phyloP scores from a whole-genome alignment of 2,888 invertebrate genomes.

The Caenorhabditis macrosperma region DNA sequence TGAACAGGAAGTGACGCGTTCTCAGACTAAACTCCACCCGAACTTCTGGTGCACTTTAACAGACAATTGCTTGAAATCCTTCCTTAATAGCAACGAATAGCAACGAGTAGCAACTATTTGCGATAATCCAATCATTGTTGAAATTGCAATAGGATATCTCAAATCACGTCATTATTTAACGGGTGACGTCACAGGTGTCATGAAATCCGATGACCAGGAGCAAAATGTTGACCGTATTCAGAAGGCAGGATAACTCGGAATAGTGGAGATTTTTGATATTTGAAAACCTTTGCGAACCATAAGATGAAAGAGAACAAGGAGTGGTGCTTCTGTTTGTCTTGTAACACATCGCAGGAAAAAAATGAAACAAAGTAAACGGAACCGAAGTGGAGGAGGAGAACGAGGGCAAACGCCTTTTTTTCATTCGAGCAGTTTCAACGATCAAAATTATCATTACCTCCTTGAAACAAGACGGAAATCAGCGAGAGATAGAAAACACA shows the following conservation, averaged over 20 bases:
- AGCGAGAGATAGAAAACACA: constrained; percentile 7
- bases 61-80: too few species aligned
- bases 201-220: constrained; percentile 1
- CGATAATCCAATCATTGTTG: too few species aligned
- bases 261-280: constrained; percentile 11
- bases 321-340: constrained; percentile 46
- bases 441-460: background rate
- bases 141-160: constrained; percentile 28
- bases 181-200: constrained; percentile 8
- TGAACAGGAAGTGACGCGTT: too few species aligned
- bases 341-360: constrained; percentile 47
- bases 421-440: background rate
- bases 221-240: too few species aligned
- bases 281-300: constrained; percentile 1
- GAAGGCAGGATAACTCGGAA: background rate
- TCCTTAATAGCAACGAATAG: too few species aligned
- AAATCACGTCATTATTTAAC: constrained; percentile 28
- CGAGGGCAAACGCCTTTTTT: background rate
- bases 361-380: constrained; percentile 49
- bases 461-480: too few species aligned
- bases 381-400: constrained; percentile 28
- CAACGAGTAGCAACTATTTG: too few species aligned
- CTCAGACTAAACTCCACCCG: too few species aligned
- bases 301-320: constrained; percentile 41
- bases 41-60: too few species aligned